Conservation (phyloP, 2,113 vertebrate species). For the Microcebus griseorufus region DNA sequence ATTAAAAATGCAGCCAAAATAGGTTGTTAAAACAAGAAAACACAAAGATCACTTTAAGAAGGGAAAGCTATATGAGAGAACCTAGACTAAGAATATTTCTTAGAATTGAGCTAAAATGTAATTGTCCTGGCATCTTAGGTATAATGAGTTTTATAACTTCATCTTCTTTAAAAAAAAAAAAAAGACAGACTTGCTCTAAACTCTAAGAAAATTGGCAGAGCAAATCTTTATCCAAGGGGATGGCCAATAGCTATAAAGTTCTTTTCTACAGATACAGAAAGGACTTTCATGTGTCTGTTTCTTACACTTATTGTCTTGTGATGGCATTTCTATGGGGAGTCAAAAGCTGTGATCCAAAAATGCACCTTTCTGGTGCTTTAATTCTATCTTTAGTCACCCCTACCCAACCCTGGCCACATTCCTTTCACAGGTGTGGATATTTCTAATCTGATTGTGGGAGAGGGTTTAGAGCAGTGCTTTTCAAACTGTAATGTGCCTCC, state of each 20-base stretch:
- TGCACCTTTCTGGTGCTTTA: neutral
- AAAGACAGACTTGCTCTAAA: neutral
- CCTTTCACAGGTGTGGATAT: neutral
- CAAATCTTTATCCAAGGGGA: neutral
- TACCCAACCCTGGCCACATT: too few species aligned
- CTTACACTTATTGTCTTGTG: neutral
- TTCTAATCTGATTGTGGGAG: neutral
- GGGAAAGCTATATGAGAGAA: neutral
- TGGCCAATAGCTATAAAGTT: neutral
- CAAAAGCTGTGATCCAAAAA: neutral
- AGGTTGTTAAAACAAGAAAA: neutral
- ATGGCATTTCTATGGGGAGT: neutral
- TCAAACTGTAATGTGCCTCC: neutral
- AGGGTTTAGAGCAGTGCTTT: neutral
- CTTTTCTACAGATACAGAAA: neutral
- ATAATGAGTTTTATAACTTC: neutral
- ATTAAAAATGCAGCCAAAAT: neutral
- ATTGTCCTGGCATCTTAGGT: neutral
- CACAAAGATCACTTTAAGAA: neutral
- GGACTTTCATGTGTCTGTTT: neutral
- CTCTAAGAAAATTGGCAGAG: neutral
- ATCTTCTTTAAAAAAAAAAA: neutral
- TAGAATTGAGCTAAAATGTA: neutral
- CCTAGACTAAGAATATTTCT: neutral
- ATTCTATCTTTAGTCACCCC: neutral